Conservation (phyloP, 2,888 invertebrate species). For the Pandemis corylana region DNA sequence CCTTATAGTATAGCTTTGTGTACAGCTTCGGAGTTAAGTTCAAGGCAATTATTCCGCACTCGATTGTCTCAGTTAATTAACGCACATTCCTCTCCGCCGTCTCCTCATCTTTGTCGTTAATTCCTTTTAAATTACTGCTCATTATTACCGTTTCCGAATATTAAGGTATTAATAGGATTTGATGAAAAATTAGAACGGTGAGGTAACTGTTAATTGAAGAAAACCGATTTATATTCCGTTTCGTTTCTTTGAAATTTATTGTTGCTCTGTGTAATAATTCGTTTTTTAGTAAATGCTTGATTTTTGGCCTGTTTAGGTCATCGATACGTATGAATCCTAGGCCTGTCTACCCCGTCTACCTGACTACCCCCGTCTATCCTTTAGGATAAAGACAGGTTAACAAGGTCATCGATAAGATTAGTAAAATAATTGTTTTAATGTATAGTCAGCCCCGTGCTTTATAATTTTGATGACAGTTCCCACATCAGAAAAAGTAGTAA, state of each 20-base stretch:
- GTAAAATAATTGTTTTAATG: too few relatives aligned
- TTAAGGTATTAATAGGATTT: slow-evolving; percentile 33
- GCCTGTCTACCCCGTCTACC: too few relatives aligned
- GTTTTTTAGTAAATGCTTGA: too few relatives aligned
- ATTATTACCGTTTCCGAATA: slow-evolving; percentile 27
- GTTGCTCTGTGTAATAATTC: too few relatives aligned
- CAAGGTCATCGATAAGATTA: too few relatives aligned
- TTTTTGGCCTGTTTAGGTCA: too few relatives aligned
- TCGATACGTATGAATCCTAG: too few relatives aligned
- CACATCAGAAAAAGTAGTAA: too few relatives aligned
- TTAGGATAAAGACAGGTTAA: too few relatives aligned
- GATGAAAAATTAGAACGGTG: slow-evolving; percentile 21
- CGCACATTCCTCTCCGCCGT: slow-evolving; percentile 64
- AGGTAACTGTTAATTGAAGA: slow-evolving; percentile 2
- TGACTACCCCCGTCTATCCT: too few relatives aligned
- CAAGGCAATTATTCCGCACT: slow-evolving; percentile 62
- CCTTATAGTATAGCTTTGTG: slow-evolving; percentile 31
- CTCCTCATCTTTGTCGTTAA: slow-evolving; percentile 58
- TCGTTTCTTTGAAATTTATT: not conserved
- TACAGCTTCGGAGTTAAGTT: slow-evolving; percentile 41
- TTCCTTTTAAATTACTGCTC: slow-evolving; percentile 44
- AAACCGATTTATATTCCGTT: slow-evolving; percentile 2
- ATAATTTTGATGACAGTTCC: too few relatives aligned
- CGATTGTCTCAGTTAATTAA: slow-evolving; percentile 64
- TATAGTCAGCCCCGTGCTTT: too few relatives aligned